Percentiles rank a stretch among this genome's conserved stretches.
These are phyloP conservation scores for Ammodramus savannarum DNA, from an alignment of 2,113 vertebrate genomes.

Conservation along the genomic window DNA sequence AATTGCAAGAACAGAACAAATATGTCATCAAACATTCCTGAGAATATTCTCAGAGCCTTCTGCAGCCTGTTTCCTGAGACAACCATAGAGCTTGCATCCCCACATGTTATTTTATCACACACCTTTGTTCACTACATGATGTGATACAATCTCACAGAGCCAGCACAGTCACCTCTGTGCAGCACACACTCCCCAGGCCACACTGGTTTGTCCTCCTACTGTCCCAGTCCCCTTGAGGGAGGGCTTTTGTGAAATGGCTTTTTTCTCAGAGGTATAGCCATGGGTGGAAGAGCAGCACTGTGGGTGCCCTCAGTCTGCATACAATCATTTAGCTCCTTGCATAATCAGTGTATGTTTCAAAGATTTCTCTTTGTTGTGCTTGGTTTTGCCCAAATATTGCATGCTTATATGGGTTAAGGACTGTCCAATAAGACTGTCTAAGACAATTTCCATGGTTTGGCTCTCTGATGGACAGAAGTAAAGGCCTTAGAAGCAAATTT, in stretches of 20 bases:
- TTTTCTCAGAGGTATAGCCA: background rate
- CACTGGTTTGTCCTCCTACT: fast-evolving
- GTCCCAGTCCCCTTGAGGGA: background rate
- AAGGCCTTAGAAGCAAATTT: background rate
- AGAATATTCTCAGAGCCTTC: background rate
- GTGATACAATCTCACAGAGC: background rate
- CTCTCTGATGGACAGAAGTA: background rate
- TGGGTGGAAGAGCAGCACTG: background rate
- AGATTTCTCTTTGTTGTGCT: background rate
- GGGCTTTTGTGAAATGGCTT: background rate
- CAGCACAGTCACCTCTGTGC: background rate
- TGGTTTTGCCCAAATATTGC: background rate
- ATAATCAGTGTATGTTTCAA: background rate
- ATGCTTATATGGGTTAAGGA: background rate
- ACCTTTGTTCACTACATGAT: background rate
- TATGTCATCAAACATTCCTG: background rate
- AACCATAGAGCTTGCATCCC: background rate
- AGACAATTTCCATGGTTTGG: background rate
- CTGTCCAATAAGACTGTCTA: background rate
- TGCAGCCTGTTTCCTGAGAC: background rate
- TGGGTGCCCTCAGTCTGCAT: background rate
- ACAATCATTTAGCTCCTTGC: background rate
- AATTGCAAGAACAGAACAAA: background rate
- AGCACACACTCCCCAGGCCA: background rate
- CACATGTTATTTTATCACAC: background rate